These are phyloP conservation scores for Dipodomys ordii DNA, from an alignment of 2,113 vertebrate species.

Conservation along the genomic window DNA sequence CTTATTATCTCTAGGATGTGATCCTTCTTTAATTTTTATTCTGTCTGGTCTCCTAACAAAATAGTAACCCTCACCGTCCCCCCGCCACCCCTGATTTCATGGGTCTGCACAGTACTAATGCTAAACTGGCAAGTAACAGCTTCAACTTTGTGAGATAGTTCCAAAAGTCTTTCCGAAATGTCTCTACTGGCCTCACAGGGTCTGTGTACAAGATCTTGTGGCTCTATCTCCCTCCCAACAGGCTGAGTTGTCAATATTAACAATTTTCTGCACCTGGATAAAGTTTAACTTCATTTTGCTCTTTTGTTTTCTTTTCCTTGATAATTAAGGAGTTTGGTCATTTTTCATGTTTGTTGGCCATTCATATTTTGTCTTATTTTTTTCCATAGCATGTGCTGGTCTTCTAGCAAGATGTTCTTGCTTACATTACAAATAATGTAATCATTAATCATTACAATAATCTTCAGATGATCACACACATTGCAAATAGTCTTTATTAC, in stretches of 20 bases:
- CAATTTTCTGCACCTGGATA: background rate
- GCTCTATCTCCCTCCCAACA: background rate
- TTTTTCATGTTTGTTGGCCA: background rate
- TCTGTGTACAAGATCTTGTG: background rate
- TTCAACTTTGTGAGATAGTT: background rate
- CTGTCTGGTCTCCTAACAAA: background rate
- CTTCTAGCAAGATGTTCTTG: background rate
- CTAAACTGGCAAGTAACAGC: background rate
- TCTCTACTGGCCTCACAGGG: background rate
- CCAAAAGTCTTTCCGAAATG: background rate
- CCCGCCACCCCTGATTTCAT: background rate
- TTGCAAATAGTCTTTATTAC: background rate
- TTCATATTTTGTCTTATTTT: background rate
- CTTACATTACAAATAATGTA: background rate
- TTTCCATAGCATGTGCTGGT: background rate
- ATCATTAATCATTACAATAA: background rate
- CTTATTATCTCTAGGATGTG: background rate
- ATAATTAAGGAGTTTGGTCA: background rate
- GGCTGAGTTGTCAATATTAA: background rate
- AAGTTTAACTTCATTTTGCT: background rate
- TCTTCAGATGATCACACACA: background rate
- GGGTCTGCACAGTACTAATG: background rate
- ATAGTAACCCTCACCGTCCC: background rate
- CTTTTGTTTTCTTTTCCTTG: conserved; percentile 19
- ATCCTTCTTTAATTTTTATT: background rate